Evolutionary conservation across 2,888 invertebrate species (phyloP), one percentile per base, ranked within the genome.

Genomic region (Cosmia trapezina): DNA sequence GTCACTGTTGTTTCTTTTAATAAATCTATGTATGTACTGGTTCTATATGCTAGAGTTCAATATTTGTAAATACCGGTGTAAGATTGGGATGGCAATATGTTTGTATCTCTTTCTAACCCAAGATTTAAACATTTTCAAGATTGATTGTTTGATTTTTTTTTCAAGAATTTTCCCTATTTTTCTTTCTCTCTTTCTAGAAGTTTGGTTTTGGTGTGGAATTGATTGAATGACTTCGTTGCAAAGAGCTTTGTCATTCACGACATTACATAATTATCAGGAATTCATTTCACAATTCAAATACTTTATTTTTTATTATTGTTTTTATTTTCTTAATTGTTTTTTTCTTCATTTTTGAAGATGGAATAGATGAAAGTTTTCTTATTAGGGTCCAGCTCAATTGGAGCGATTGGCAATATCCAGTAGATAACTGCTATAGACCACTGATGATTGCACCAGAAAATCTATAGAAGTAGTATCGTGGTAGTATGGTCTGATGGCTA

Each of bases 1-100:
- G 14, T 33, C 59, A 43, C 41, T 66, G 49, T 67, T 78, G 59
- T 70, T 43, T 80, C 69, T 66, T 65, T 51, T 69, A 54, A 66
- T 66, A 69, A 54, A 62, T 59, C 45, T 65, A 71, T 69, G 57
- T 6, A 71, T 66, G 57, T 6, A 12, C 28, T 37, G n/a, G 41
- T 63, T 64, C 14, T 74, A 14, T 43, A 43, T 33, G 33, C 47
- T 62, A 8, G 37, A 54, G 45, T 45, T 76, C 45, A 71, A 70
- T 70, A 77, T 81, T 76, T 63, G 54, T 60, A 54, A 53, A n/a
- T 45, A 67, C 47, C 9, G 19, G 59, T 71, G 43, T 37, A 5
- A 19, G 41, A 64, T 6, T 8, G n/a, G 53, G 61, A 54, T 41
- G 17, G 12, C 5, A 45, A 60, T 62, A 51, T 17, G 0, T 12